phyloP scores from a whole-genome alignment of 2,888 invertebrate species.

The Diarsia mendica region DNA sequence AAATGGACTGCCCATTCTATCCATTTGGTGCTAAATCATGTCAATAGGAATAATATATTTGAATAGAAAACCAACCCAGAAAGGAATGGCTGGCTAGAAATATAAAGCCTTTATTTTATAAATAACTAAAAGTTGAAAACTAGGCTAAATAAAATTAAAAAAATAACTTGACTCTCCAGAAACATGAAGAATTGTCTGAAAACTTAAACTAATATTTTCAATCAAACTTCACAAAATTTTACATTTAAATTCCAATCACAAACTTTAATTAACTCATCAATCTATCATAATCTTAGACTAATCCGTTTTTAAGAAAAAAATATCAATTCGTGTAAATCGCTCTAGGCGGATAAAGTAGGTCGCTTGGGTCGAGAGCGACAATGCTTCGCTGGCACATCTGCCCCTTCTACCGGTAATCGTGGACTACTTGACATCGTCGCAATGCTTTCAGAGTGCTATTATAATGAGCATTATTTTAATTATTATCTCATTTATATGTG shows the following conservation, averaged over 20 bases:
- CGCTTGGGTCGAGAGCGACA: constrained; percentile 76
- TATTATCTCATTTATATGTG: constrained; percentile 30
- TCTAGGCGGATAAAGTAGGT: constrained; percentile 75
- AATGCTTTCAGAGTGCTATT: constrained; percentile 48
- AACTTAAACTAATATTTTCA: constrained; percentile 5
- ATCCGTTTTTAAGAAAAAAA: constrained; percentile 36
- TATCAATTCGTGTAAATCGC: constrained; percentile 71
- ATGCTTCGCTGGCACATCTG: constrained; percentile 77
- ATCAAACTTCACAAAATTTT: constrained; percentile 3
- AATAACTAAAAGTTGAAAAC: background rate
- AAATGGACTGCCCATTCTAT: background rate
- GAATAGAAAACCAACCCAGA: background rate
- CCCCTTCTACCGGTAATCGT: constrained; percentile 70
- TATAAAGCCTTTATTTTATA: background rate
- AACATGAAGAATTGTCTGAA: background rate
- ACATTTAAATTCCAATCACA: background rate
- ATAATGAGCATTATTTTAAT: constrained; percentile 49
- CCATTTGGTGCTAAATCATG: background rate
- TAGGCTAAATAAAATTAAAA: background rate
- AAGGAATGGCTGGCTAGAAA: background rate
- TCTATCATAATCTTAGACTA: constrained; percentile 8
- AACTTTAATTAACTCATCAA: background rate
- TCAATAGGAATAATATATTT: background rate
- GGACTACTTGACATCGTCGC: constrained; percentile 69
- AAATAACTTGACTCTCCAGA: background rate